A percentile compares a stretch with the other conserved stretches of the same genome.
These are phyloP conservation scores for Griposia aprilina DNA, from an alignment of 2,888 invertebrate species.

Conservation along the genomic window DNA sequence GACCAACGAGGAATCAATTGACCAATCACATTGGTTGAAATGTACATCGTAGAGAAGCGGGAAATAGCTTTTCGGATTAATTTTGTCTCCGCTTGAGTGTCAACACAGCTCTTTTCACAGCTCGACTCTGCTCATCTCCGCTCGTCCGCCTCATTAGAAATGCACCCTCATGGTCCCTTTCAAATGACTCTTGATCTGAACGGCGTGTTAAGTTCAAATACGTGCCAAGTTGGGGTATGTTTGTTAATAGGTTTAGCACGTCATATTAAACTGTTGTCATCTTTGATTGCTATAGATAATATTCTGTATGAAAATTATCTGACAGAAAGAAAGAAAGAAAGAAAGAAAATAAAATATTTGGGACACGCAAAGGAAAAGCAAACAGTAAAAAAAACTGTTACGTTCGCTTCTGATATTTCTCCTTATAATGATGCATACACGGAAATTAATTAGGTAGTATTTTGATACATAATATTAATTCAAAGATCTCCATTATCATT, in stretches of 20 bases:
- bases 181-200: slow-evolving; percentile 3
- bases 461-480: neutral
- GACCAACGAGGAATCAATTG: too few species aligned
- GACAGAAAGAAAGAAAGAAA: too few species aligned
- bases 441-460: neutral
- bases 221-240: neutral
- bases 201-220: slow-evolving; percentile 11
- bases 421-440: too few species aligned
- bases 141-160: neutral
- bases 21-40: too few species aligned
- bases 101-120: neutral
- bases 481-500: slow-evolving; percentile 1
- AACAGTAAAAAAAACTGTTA: neutral
- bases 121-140: neutral
- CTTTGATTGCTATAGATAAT: neutral
- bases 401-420: neutral
- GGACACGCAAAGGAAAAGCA: too few species aligned
- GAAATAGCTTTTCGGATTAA: neutral
- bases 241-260: neutral
- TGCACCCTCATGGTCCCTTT: neutral
- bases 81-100: neutral
- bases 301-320: neutral
- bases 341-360: too few species aligned
- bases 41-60: neutral
- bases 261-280: neutral